Conservation (phyloP, 2,113 vertebrate genomes). For the Microcebus lehilahytsara region DNA sequence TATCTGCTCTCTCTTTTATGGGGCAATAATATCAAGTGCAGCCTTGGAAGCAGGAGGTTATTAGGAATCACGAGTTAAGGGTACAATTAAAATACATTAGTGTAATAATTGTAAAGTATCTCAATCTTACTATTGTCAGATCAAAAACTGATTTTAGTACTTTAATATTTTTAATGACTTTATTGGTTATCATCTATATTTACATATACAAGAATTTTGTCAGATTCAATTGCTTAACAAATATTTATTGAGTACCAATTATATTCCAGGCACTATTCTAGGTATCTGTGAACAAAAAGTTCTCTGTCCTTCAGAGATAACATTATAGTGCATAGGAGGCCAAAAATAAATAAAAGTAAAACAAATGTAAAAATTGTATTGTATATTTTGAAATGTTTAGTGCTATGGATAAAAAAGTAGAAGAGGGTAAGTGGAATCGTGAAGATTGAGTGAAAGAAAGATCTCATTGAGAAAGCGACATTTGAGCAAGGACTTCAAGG, state of each 20-base stretch:
- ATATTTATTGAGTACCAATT: background rate
- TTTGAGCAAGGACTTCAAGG: background rate
- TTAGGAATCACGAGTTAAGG: background rate
- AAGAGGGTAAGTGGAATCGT: background rate
- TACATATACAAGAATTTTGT: background rate
- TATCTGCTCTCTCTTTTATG: background rate
- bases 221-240: background rate
- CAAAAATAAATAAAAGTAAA: background rate
- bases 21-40: background rate
- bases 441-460: background rate
- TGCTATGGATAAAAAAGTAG: background rate
- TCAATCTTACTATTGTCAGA: background rate
- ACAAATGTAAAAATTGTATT: background rate
- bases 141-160: background rate
- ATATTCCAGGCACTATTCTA: background rate
- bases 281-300: background rate
- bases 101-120: background rate
- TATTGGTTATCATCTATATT: background rate
- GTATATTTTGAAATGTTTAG: background rate
- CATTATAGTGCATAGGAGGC: background rate
- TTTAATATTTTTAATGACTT: slow-evolving; percentile 13
- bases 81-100: background rate
- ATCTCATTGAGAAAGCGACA: background rate
- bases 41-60: background rate
- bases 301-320: background rate